Conservation (phyloP, 2,797 vertebrate species). For the Hybognathus amarus region DNA sequence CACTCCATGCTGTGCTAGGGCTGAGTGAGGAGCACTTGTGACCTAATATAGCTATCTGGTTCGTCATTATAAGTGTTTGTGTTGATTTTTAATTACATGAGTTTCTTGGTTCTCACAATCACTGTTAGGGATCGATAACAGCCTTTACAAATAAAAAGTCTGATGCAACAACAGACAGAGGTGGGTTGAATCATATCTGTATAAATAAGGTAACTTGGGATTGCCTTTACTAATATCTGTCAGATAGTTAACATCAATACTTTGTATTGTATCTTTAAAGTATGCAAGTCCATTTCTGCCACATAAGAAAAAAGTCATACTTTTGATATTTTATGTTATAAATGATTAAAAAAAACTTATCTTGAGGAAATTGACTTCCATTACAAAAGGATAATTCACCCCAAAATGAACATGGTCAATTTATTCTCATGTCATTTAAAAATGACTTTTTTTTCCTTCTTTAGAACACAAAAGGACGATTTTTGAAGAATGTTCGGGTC, state of each 20-base stretch:
- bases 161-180: not conserved
- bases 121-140: not conserved
- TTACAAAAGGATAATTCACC: not conserved
- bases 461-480: not conserved
- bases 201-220: not conserved
- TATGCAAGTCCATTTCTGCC: not conserved
- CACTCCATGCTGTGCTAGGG: slow-evolving; percentile 1
- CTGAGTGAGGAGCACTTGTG: not conserved
- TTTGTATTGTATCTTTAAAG: not conserved
- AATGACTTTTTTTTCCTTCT: not conserved
- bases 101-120: slow-evolving; percentile 1
- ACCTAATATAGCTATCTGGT: not conserved
- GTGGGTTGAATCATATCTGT: not conserved
- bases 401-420: not conserved
- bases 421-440: not conserved
- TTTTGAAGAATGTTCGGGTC: not conserved
- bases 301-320: not conserved
- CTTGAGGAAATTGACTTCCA: not conserved
- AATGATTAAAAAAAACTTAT: not conserved
- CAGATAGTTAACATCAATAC: not conserved
- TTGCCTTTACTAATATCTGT: not conserved
- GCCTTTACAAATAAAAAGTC: not conserved
- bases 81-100: slow-evolving; percentile 18
- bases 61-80: not conserved
- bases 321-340: not conserved